Evolutionary conservation across 1,140 invertebrate genomes (phyloP), one percentile per base, ranked within the genome.

Genomic region (Ctenoplectra terminalis): DNA sequence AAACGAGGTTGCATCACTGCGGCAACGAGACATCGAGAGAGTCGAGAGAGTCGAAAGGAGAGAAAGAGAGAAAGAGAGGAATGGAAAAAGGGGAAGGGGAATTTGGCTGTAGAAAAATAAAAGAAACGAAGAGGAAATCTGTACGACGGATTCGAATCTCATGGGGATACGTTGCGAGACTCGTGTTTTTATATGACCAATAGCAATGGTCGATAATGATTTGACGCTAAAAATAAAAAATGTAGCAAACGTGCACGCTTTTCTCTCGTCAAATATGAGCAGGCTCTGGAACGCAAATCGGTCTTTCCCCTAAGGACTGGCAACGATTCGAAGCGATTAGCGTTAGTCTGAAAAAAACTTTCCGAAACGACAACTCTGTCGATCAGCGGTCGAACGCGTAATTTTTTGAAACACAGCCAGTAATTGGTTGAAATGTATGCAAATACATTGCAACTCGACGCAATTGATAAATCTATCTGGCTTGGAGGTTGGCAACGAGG

Each of bases 1-100:
- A 87, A 87, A 87, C 77, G 86, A 70, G 56, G 85, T 87, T 77
- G 72, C 82, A 69, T 72, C 76, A 75, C 56, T 66, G 69, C 78
- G 26, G 72, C 67, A 61, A 73, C 82, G 86, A 81, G 77, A 84
- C 60, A 50, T 43, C 63, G 72, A 56, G 58, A 34, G 17, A n/a
- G 26, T 3, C 20, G 17, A 31, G 37, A 20, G 5, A 34, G 13
- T 8, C 26, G 9, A 6, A 5, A 3, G 26, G 34, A 26, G n/a
- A 0, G 46, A 43, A 4, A 17, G 26, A 34, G 37, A 11, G 0
- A 23, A 34, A n/a, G 17, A 64, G 34, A n/a, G 15, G 43, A 48
- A 31, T 0, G 34, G 34, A 70, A 72, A 17, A 50, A 52, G 4
- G 2, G 29, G 3, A n/a, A 26, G 20, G 17, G n/a, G 2, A 37